Base-by-base conservation (phyloP, 2,797 vertebrate genomes). In the Tapera naevia region DNA sequence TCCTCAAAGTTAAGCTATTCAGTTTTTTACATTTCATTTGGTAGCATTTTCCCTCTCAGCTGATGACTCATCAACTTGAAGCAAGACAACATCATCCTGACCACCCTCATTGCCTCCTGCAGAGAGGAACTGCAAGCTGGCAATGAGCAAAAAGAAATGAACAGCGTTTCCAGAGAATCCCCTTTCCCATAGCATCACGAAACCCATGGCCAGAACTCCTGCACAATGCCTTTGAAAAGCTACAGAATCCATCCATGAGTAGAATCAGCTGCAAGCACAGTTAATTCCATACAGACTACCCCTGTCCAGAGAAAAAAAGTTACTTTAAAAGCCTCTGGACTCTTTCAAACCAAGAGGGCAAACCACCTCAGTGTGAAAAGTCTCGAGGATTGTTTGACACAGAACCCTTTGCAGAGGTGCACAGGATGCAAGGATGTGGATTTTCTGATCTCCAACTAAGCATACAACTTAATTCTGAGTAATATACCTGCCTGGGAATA, bases 141-240 rank as follows among this genome's bases (percentile, higher is more conserved):
- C 39, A 41, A 39, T 41, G 39, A 41, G 39, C 39, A 41, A 41
- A 41, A 41, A 41, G 39, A 41, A 41, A 41, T 39, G 39, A 41
- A 14, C 10, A 39, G 39, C 41, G 39, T 39, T 41, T 41, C 39
- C 39, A 41, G 39, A 41, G 39, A 80, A 80, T 35, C 18, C 6
- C 30, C 60, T 22, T 50, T n/a, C 27, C 50, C 4, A 2, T 54
- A 56, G 61, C 65, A 72, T 25, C 58, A 33, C 3, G 0, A 69
- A 87, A 19, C 2, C 24, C 0, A 0, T n/a, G 30, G 41, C 75
- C 25, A 53, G 39, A 23, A 22, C 51, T 25, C 33, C 75, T 7
- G 39, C 4, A 12, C 28, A 2, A 51, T 11, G 5, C 3, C 32
- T 74, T 14, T 18, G 33, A 62, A 65, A 70, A 51, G 58, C 64